phyloP scores from a whole-genome alignment of 2,113 vertebrate genomes.

The Odontophorus gujanensis region DNA sequence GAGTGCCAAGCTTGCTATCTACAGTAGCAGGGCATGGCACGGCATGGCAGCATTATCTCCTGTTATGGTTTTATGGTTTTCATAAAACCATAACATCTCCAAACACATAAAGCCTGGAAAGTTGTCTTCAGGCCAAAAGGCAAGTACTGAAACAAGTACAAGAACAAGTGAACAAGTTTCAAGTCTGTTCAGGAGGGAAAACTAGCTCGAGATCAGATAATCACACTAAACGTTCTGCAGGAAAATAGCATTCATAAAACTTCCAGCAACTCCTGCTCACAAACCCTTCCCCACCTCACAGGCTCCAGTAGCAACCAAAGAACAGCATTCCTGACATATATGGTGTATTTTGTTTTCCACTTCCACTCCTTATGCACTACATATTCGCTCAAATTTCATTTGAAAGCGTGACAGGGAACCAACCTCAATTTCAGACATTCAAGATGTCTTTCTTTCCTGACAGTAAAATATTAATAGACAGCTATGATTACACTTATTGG shows the following conservation, averaged over 20 bases:
- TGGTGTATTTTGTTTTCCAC: background rate
- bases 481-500: constrained; percentile 18
- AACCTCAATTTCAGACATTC: background rate
- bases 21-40: background rate
- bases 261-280: background rate
- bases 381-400: background rate
- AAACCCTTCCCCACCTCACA: background rate
- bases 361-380: background rate
- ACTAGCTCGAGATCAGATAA: background rate
- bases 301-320: background rate
- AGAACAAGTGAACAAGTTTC: background rate
- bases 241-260: background rate
- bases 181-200: background rate
- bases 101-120: background rate
- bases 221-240: background rate
- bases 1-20: background rate
- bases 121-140: background rate
- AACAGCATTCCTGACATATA: background rate
- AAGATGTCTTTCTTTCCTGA: background rate
- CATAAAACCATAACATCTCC: too few relatives aligned
- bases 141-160: background rate
- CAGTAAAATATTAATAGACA: constrained; percentile 22
- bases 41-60: background rate
- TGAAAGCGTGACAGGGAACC: background rate
- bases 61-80: too few relatives aligned